Evolutionary conservation across 2,113 vertebrate species (phyloP).

Genomic region (Thermophis baileyi): DNA sequence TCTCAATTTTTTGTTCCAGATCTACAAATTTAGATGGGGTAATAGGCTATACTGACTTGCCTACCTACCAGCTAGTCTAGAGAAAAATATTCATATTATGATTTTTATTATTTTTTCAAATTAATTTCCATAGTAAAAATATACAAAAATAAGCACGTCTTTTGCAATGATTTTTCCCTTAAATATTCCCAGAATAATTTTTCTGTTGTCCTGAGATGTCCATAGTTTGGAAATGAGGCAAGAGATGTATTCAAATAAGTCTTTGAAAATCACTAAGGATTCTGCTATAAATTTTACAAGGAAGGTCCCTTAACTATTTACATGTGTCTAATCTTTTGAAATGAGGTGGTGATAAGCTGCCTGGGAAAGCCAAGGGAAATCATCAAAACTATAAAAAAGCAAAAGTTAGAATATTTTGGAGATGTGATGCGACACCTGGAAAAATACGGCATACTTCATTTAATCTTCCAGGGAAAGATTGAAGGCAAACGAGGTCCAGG

Average conservation of each 20-base stretch:
- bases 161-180: background rate
- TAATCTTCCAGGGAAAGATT: too few relatives aligned
- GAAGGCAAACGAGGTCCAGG: too few relatives aligned
- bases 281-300: background rate
- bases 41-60: background rate
- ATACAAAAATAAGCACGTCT: background rate
- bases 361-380: too few relatives aligned
- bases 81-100: background rate
- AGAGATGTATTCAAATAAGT: background rate
- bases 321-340: too few relatives aligned
- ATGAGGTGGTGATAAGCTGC: too few relatives aligned
- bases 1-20: background rate
- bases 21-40: background rate
- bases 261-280: background rate
- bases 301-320: background rate
- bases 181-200: background rate
- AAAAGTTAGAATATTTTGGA: too few relatives aligned
- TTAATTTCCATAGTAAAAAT: background rate
- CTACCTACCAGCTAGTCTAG: background rate
- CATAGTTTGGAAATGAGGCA: background rate
- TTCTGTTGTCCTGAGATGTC: background rate
- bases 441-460: too few relatives aligned
- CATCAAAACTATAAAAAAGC: too few relatives aligned
- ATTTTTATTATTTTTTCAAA: background rate
- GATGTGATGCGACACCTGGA: too few relatives aligned